Percentiles rank a stretch among this genome's conserved stretches.
Evolutionary conservation across 2,113 vertebrate species (phyloP).

Genomic region (Mesoclemmys tuberculata): DNA sequence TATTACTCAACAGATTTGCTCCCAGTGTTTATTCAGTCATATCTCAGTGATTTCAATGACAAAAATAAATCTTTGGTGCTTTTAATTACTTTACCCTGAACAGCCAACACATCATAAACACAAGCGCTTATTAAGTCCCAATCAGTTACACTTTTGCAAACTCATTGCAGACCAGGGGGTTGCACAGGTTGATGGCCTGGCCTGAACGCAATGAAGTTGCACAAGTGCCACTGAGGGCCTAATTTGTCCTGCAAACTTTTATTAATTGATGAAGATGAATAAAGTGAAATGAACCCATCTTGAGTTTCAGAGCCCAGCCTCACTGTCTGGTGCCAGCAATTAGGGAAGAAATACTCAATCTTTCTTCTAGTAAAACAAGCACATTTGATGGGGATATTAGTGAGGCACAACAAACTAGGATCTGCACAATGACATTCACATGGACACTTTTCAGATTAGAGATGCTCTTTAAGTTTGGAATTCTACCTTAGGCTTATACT

Average conservation of each 20-base stretch:
- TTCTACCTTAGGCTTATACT: neutral
- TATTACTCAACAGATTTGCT: neutral
- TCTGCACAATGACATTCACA: neutral
- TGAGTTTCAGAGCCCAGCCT: neutral
- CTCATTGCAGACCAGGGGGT: neutral
- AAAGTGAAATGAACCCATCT: neutral
- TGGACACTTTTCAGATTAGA: neutral
- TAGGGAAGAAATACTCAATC: neutral
- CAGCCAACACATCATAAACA: neutral
- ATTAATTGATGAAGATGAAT: neutral
- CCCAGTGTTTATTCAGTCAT: neutral
- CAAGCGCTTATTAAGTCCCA: neutral
- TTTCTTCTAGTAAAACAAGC: neutral
- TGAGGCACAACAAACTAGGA: neutral
- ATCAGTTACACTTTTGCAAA: neutral
- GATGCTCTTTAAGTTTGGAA: conserved; percentile 4
- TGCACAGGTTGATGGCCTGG: neutral
- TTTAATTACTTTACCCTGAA: neutral
- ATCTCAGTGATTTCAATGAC: neutral
- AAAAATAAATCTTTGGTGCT: neutral
- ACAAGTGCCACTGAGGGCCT: neutral
- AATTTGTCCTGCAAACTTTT: neutral
- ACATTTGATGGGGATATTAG: neutral
- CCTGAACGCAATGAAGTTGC: neutral
- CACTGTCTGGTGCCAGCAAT: neutral